Percentiles rank a stretch among this genome's conserved stretches.
These are phyloP conservation scores for Xyliphius kryptos DNA, from an alignment of 2,113 vertebrate species.

Conservation along the genomic window DNA sequence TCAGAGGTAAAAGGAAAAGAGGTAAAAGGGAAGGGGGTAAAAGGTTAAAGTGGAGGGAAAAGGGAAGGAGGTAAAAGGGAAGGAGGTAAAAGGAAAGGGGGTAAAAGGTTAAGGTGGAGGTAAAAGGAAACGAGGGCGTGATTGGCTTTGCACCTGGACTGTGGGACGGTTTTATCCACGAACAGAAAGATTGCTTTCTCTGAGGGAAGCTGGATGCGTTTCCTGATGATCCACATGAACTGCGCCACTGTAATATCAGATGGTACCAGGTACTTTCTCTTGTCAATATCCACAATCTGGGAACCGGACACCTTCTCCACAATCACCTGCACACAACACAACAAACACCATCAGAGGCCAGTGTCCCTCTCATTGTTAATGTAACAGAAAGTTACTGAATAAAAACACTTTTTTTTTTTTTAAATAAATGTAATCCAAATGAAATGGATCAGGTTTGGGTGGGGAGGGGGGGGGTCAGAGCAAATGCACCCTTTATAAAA, in stretches of 20 bases:
- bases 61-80: too few species aligned
- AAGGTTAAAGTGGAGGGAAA: too few species aligned
- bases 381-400: too few species aligned
- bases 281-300: conserved; percentile 97
- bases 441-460: too few species aligned
- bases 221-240: conserved; percentile 99
- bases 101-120: too few species aligned
- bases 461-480: too few species aligned
- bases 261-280: conserved; percentile 96
- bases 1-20: too few species aligned
- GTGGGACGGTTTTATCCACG: conserved; percentile 96
- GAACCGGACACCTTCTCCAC: conserved; percentile 98
- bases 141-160: conserved; percentile 81
- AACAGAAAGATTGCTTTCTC: conserved; percentile 99
- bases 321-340: conserved; percentile 73
- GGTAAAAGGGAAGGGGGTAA: too few species aligned
- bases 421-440: too few species aligned
- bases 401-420: too few species aligned
- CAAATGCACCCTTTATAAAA: too few species aligned
- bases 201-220: conserved; percentile 96
- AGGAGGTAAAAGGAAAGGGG: background rate
- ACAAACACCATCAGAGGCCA: conserved; percentile 5
- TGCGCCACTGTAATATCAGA: conserved; percentile 98
- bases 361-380: too few species aligned
- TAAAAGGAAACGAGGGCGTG: background rate